Conservation (phyloP, 2,888 invertebrate genomes). For the Drosophila siamana region DNA sequence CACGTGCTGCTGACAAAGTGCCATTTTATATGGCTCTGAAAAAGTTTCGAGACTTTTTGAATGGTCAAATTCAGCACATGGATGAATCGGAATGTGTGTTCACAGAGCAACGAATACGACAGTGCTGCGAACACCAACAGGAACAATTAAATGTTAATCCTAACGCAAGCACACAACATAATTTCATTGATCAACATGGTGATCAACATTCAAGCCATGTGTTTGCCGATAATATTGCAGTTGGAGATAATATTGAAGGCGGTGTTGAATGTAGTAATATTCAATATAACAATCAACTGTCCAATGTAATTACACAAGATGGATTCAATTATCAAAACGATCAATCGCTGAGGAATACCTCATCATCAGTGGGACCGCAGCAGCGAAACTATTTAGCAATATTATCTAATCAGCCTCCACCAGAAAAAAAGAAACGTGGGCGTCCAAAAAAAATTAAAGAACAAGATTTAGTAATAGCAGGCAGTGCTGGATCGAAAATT, state of each 20-base stretch:
- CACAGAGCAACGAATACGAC: slow-evolving; percentile 89
- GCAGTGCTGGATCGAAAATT: slow-evolving; percentile 87
- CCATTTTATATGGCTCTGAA: slow-evolving; percentile 98
- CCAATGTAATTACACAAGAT: slow-evolving; percentile 23
- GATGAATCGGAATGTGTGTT: slow-evolving; percentile 96
- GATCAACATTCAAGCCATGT: slow-evolving; percentile 32
- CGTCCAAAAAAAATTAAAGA: slow-evolving; percentile 91
- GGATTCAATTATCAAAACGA: slow-evolving; percentile 42
- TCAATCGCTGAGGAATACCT: slow-evolving; percentile 29
- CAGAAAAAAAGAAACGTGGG: slow-evolving; percentile 95
- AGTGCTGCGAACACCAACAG: slow-evolving; percentile 87
- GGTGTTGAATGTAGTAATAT: slow-evolving; percentile 27
- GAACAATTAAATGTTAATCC: slow-evolving; percentile 75
- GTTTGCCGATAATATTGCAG: slow-evolving; percentile 34
- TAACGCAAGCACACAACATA: not conserved
- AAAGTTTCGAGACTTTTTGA: slow-evolving; percentile 97
- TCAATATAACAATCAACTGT: slow-evolving; percentile 26
- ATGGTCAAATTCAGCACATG: slow-evolving; percentile 93
- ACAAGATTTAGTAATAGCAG: slow-evolving; percentile 85
- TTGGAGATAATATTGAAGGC: slow-evolving; percentile 14
- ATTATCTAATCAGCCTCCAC: slow-evolving; percentile 78
- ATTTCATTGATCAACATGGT: slow-evolving; percentile 15
- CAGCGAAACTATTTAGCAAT: slow-evolving; percentile 53
- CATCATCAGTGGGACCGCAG: slow-evolving; percentile 17
- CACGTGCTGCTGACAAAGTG: slow-evolving; percentile 98